Evolutionary conservation across 2,888 invertebrate species (phyloP).

Genomic region (Spisula solida): DNA sequence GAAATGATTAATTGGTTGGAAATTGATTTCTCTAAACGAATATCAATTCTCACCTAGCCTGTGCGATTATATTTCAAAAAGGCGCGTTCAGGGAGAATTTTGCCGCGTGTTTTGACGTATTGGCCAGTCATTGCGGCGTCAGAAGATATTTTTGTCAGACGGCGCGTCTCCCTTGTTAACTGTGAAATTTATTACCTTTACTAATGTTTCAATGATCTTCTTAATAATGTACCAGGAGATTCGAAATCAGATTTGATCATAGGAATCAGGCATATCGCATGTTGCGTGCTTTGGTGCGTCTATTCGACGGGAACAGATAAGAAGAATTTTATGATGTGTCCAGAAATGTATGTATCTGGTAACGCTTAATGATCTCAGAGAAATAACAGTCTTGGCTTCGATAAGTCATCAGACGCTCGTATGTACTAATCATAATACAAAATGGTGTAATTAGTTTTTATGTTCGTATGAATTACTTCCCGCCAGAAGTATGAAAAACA

Average conservation of each 20-base stretch:
- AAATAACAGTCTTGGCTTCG: conserved; percentile 15
- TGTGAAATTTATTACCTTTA: conserved; percentile 24
- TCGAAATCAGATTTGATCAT: conserved; percentile 14
- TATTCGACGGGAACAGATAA: not conserved
- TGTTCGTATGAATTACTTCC: conserved; percentile 24
- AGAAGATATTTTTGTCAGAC: conserved; percentile 5
- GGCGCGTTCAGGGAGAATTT: not conserved
- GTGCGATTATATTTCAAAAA: conserved; percentile 7
- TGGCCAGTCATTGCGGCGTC: conserved; percentile 21
- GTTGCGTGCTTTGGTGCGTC: conserved; percentile 13
- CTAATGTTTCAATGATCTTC: not conserved
- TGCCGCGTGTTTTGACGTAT: conserved; percentile 17
- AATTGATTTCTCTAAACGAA: conserved; percentile 12
- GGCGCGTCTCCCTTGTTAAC: conserved; percentile 21
- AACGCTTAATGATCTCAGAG: not conserved
- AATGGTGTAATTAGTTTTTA: conserved; percentile 40
- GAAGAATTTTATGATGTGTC: conserved; percentile 32
- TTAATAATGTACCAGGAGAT: conserved; percentile 5
- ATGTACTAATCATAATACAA: conserved; percentile 17
- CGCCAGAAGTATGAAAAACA: conserved; percentile 30
- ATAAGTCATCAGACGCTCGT: conserved; percentile 35
- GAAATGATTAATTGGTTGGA: conserved; percentile 14
- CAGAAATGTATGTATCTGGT: conserved; percentile 7
- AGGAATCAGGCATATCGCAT: conserved; percentile 13
- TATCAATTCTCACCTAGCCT: conserved; percentile 19